Evolutionary conservation across 2,113 vertebrate genomes (phyloP).

Genomic region (Romanogobio albipinnatus): DNA sequence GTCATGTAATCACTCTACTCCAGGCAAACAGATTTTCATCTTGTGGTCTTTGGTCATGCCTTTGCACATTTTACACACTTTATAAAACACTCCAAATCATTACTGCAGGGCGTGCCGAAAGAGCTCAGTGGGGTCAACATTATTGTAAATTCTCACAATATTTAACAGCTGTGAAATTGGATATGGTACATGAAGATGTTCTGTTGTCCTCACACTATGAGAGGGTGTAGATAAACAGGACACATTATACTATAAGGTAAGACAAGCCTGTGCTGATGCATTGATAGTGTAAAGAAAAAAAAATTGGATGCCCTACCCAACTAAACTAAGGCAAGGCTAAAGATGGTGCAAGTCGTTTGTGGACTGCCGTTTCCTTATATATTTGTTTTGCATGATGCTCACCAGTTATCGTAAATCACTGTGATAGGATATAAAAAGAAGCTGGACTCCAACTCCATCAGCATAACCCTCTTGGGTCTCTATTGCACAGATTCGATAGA

Average conservation of each 20-base stretch:
- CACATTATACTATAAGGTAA: neutral
- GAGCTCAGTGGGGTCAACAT: neutral
- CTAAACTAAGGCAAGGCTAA: slow-evolving; percentile 3
- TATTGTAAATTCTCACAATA: neutral
- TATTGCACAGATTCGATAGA: slow-evolving; percentile 4
- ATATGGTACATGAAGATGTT: neutral
- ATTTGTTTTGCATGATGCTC: neutral
- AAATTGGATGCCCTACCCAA: neutral
- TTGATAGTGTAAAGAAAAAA: neutral
- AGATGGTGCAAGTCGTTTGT: neutral
- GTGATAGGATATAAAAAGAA: neutral
- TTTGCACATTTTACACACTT: neutral
- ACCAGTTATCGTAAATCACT: neutral
- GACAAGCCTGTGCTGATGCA: neutral
- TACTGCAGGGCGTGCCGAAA: neutral
- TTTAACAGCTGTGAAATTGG: neutral
- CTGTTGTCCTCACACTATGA: neutral
- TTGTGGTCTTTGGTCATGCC: slow-evolving; percentile 7
- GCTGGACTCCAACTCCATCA: neutral
- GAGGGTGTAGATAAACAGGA: neutral
- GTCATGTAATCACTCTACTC: neutral
- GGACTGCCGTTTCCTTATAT: neutral
- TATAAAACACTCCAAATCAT: neutral
- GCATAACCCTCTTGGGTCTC: neutral
- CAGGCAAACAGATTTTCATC: neutral